These are phyloP conservation scores for Manis pentadactyla DNA, from an alignment of 2,797 vertebrate species.

Conservation along the genomic window DNA sequence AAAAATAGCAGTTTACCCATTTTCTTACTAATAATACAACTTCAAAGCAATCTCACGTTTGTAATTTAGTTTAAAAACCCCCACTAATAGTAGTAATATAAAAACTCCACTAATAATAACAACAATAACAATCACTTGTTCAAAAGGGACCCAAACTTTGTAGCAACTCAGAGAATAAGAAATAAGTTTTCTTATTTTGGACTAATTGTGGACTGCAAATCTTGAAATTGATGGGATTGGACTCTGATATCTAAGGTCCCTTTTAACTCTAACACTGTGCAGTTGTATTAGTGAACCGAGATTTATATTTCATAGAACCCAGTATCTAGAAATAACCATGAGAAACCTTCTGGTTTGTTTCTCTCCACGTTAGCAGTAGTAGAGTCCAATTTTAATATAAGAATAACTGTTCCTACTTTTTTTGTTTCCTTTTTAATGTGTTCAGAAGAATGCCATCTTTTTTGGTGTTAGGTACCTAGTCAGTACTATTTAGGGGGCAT, in stretches of 20 bases:
- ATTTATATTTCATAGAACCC: neutral
- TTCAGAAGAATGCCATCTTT: neutral
- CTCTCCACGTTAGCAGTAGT: neutral
- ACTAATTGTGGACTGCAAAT: neutral
- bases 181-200: conserved; percentile 28
- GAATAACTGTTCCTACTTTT: neutral
- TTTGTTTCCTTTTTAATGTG: neutral
- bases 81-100: neutral
- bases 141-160: neutral
- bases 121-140: neutral
- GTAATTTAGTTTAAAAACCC: conserved; percentile 13
- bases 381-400: neutral
- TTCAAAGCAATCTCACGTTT: conserved; percentile 26
- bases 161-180: neutral
- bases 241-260: neutral
- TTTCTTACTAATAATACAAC: conserved; percentile 40
- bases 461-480: neutral
- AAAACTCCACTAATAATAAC: neutral
- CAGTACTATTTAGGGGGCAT: neutral
- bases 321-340: neutral
- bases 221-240: neutral
- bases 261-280: neutral
- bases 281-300: conserved; percentile 30
- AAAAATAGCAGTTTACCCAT: neutral
- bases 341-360: neutral